Percentiles rank a stretch among this genome's conserved stretches.
These are phyloP conservation scores for Branchinecta sandiegonensis DNA, from an alignment of 2,888 invertebrate species.

Conservation along the genomic window DNA sequence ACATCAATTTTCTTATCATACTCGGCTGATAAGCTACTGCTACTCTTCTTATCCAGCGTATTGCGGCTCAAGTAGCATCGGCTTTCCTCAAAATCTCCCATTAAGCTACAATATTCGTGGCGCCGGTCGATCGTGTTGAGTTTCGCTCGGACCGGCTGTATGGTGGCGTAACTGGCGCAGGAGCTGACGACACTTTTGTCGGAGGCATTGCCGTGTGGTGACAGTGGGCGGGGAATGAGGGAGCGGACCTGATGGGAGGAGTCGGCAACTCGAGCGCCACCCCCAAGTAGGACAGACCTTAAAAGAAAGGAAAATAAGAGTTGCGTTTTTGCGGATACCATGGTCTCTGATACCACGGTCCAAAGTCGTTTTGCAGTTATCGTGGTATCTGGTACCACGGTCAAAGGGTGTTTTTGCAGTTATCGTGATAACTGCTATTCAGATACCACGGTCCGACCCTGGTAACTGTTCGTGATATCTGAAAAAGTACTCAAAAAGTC, in stretches of 20 bases:
- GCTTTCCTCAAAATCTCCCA: neutral
- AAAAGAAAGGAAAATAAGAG: neutral
- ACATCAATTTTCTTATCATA: neutral
- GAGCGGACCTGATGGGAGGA: conserved; percentile 1
- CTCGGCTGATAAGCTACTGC: neutral
- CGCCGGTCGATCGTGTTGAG: neutral
- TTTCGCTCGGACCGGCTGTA: neutral
- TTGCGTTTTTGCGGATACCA: neutral
- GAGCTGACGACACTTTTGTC: neutral
- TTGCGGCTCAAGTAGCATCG: neutral
- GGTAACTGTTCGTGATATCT: too few species aligned
- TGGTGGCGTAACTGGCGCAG: conserved; percentile 1
- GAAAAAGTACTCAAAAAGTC: too few species aligned
- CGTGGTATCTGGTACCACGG: too few species aligned
- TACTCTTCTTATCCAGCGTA: neutral
- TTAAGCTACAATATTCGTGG: neutral
- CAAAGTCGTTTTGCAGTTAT: too few species aligned
- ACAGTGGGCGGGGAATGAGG: neutral
- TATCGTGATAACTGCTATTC: too few species aligned
- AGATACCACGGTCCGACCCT: too few species aligned
- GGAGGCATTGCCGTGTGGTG: neutral
- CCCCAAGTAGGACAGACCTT: neutral
- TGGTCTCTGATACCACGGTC: neutral
- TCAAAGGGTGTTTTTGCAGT: too few species aligned
- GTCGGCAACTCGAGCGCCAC: conserved; percentile 4